Conservation (phyloP, 2,113 vertebrate genomes). For the Dasyornis broadbenti region DNA sequence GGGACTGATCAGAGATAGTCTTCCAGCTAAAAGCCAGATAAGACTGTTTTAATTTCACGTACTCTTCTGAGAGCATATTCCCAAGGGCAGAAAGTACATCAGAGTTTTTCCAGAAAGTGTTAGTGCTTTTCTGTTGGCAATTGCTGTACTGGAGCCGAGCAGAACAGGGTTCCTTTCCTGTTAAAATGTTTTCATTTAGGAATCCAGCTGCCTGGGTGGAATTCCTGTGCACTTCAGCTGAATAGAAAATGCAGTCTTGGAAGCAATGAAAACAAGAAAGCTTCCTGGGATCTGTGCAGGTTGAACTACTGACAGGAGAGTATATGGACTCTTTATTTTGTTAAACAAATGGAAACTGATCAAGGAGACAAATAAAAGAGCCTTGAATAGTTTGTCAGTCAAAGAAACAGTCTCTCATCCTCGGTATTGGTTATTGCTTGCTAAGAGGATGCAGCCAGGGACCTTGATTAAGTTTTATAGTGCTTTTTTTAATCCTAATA, state of each 20-base stretch:
- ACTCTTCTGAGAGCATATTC: neutral
- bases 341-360: neutral
- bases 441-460: neutral
- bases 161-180: neutral
- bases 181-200: neutral
- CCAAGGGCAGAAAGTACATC: neutral
- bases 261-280: neutral
- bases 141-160: neutral
- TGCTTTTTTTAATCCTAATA: neutral
- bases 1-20: neutral
- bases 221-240: neutral
- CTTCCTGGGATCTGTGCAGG: neutral
- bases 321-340: neutral
- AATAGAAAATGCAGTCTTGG: neutral
- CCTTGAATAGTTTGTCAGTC: neutral
- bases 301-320: neutral
- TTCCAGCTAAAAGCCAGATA: neutral
- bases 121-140: neutral
- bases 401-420: neutral
- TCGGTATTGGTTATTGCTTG: neutral
- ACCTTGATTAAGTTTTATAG: neutral
- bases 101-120: neutral
- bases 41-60: neutral
- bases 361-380: neutral
- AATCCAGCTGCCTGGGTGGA: neutral